phyloP scores from a whole-genome alignment of 2,888 invertebrate genomes.

The Lasioglossum calceatum region DNA sequence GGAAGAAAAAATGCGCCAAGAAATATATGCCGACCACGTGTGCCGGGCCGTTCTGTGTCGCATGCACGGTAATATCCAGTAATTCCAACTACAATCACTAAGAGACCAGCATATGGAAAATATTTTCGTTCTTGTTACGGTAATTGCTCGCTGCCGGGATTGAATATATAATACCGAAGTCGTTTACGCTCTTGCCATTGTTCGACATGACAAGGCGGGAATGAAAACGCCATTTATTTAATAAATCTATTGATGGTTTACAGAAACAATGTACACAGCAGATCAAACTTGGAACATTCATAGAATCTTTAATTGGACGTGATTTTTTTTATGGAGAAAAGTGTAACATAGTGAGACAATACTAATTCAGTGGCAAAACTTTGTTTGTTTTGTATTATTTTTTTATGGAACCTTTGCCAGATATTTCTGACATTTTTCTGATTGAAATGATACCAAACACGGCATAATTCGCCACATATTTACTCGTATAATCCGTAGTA shows the following conservation, averaged over 20 bases:
- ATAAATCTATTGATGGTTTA: conserved; percentile 9
- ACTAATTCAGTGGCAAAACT: too few species aligned
- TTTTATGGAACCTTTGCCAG: too few species aligned
- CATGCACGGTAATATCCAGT: conserved; percentile 37
- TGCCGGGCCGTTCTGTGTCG: neutral
- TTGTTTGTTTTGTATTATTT: too few species aligned
- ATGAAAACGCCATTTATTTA: conserved; percentile 28
- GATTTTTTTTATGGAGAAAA: too few species aligned
- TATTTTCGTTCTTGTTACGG: conserved; percentile 50
- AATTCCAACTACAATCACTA: conserved; percentile 51
- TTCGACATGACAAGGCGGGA: conserved; percentile 13
- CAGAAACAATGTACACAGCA: neutral
- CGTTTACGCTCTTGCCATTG: conserved; percentile 33
- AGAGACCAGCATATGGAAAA: conserved; percentile 38
- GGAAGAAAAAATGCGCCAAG: conserved; percentile 25
- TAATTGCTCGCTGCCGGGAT: conserved; percentile 45
- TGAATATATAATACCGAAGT: conserved; percentile 26
- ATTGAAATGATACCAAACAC: too few species aligned
- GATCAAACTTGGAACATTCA: neutral
- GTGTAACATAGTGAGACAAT: too few species aligned
- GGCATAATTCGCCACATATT: too few species aligned
- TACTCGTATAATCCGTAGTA: too few species aligned
- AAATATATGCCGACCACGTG: conserved; percentile 20
- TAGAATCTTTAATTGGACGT: neutral
- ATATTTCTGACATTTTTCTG: too few species aligned